phyloP scores from a whole-genome alignment of 2,113 vertebrate species.

The Nerophis lumbriciformis region DNA sequence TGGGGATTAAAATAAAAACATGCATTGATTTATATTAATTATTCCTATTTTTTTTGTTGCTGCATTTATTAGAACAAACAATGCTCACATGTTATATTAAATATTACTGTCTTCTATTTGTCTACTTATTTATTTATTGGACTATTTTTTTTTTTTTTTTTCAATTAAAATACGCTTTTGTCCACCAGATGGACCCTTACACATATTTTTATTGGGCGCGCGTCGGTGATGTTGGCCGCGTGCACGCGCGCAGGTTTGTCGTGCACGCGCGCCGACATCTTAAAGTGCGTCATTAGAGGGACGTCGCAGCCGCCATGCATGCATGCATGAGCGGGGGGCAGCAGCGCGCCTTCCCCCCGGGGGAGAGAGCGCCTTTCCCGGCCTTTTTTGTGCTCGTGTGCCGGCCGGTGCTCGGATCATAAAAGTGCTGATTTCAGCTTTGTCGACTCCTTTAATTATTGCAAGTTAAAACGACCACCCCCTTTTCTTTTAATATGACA shows the following conservation, averaged over 20 bases:
- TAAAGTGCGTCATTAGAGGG: slow-evolving; percentile 64
- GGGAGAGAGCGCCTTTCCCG: slow-evolving; percentile 54
- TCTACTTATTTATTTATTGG: no score
- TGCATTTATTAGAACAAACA: no score
- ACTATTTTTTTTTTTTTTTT: no score
- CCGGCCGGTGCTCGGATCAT: slow-evolving; percentile 40
- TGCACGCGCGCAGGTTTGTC: slow-evolving; percentile 43
- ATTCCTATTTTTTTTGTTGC: no score
- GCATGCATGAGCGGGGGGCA: slow-evolving; percentile 44
- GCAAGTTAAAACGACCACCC: slow-evolving; percentile 33
- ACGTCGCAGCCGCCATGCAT: slow-evolving; percentile 29
- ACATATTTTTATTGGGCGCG: slow-evolving; percentile 14
- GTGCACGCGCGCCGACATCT: slow-evolving; percentile 53
- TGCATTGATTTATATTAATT: no score
- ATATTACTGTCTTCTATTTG: no score
- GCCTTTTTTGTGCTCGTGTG: slow-evolving; percentile 58
- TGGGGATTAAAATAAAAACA: slow-evolving; percentile 30
- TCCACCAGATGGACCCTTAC: no score
- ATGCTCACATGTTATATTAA: no score
- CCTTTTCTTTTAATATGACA: not conserved
- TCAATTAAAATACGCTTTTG: no score
- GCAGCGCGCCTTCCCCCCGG: slow-evolving; percentile 30
- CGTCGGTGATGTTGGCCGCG: slow-evolving; percentile 49
- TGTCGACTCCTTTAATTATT: slow-evolving; percentile 49
- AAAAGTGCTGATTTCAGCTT: slow-evolving; percentile 40